A percentile compares a stretch with the other conserved stretches of the same genome.
These are phyloP conservation scores for Herpailurus yagouaroundi DNA, from an alignment of 2,113 vertebrate species.

Conservation along the genomic window DNA sequence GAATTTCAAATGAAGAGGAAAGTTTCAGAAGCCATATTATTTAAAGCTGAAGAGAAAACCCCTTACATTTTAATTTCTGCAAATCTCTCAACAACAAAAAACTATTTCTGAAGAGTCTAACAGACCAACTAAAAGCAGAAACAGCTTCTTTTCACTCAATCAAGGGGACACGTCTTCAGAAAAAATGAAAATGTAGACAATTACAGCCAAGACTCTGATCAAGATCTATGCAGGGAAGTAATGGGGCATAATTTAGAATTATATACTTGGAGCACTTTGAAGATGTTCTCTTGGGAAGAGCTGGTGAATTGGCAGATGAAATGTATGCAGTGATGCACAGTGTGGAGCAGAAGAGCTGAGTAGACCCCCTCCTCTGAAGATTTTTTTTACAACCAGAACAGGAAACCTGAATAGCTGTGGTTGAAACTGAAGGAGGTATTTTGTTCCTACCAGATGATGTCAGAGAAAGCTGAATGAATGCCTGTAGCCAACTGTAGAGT, in stretches of 20 bases:
- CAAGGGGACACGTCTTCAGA: neutral
- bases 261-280: constrained; percentile 94
- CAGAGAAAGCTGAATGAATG: constrained; percentile 84
- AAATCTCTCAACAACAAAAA: constrained; percentile 28
- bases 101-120: neutral
- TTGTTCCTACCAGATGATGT: constrained; percentile 83
- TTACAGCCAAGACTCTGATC: neutral
- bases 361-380: constrained; percentile 94
- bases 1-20: constrained; percentile 27
- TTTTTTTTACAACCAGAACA: constrained; percentile 94
- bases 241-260: constrained; percentile 41
- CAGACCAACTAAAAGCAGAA: constrained; percentile 27
- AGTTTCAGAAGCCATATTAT: neutral
- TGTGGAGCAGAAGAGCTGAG: constrained; percentile 95
- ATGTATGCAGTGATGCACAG: constrained; percentile 93
- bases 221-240: constrained; percentile 19
- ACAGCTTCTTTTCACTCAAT: constrained; percentile 23
- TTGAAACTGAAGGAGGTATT: constrained; percentile 86
- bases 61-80: neutral
- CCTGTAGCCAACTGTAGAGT: constrained; percentile 85
- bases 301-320: constrained; percentile 83
- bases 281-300: constrained; percentile 88
- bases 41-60: constrained; percentile 42
- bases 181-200: constrained; percentile 17
- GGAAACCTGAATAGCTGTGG: constrained; percentile 87